Conservation (phyloP, 2,888 invertebrate genomes). For the Chouioia cunea region DNA sequence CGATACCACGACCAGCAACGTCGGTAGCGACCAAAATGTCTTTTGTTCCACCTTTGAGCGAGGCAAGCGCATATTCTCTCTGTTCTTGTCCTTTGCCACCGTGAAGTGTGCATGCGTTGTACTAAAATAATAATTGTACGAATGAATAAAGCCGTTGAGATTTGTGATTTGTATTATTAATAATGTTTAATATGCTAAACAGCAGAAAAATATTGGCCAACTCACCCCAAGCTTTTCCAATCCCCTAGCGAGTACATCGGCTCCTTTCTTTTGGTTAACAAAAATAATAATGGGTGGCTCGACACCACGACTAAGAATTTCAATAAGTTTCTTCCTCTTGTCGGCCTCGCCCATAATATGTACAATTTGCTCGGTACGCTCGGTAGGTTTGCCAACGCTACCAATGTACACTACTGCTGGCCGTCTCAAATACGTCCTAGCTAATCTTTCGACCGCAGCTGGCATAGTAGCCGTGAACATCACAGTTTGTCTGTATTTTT, state of each 20-base stretch:
- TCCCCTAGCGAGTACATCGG: constrained; percentile 96
- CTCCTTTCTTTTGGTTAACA: constrained; percentile 99
- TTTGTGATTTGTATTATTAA: too few relatives aligned
- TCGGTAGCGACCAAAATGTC: constrained; percentile 99
- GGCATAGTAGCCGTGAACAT: constrained; percentile 99
- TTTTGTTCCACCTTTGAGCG: constrained; percentile 95
- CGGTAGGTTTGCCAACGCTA: constrained; percentile 95
- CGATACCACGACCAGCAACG: constrained; percentile 99
- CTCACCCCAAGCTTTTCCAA: constrained; percentile 91
- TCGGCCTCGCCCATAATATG: constrained; percentile 95
- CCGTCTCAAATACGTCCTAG: constrained; percentile 92
- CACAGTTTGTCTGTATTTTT: constrained; percentile 98
- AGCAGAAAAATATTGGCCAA: not conserved
- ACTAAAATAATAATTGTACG: constrained; percentile 68
- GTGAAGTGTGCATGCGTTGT: constrained; percentile 96
- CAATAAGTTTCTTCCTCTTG: constrained; percentile 95
- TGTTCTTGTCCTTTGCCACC: constrained; percentile 99
- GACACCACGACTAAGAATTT: constrained; percentile 89
- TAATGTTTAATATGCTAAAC: not conserved
- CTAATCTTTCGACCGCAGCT: constrained; percentile 95
- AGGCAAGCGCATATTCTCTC: constrained; percentile 96
- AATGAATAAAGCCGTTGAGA: not conserved
- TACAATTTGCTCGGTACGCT: constrained; percentile 97
- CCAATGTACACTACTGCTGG: constrained; percentile 99
- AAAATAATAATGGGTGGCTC: constrained; percentile 99